phyloP scores from a whole-genome alignment of 2,113 vertebrate species.

The Phylloscopus trochilus region DNA sequence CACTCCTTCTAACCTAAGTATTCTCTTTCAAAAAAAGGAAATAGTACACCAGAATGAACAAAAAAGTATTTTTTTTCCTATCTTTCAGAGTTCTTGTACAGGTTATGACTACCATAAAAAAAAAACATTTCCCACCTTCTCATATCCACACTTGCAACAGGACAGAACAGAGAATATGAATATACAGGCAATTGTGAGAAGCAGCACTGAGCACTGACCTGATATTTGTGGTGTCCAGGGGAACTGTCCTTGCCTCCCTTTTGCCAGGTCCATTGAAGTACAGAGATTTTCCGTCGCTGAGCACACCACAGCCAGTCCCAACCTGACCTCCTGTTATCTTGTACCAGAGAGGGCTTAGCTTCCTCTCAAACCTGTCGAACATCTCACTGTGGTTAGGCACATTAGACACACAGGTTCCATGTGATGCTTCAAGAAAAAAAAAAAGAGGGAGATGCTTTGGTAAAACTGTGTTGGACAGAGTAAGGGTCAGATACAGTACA shows the following conservation, averaged over 20 bases:
- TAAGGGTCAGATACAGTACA: neutral
- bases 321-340: conserved; percentile 89
- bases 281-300: conserved; percentile 90
- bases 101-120: neutral
- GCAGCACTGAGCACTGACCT: conserved; percentile 71
- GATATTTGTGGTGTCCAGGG: conserved; percentile 92
- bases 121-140: neutral
- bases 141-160: neutral
- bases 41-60: neutral
- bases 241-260: conserved; percentile 88
- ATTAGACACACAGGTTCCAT: conserved; percentile 91
- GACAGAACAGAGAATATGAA: neutral
- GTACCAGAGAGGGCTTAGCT: conserved; percentile 94
- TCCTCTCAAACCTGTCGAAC: conserved; percentile 94
- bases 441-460: conserved; percentile 15
- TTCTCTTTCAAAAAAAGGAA: neutral
- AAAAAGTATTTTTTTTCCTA: neutral
- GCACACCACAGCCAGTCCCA: conserved; percentile 88
- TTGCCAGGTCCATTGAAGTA: conserved; percentile 91
- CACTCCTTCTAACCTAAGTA: neutral
- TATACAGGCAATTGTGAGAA: neutral
- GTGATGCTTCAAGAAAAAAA: conserved; percentile 78
- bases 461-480: conserved; percentile 4
- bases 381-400: conserved; percentile 89
- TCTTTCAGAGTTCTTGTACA: neutral